Evolutionary conservation across 35 echinoderm and acorn worm genomes (phyloP).

Genomic region (Heliocidaris erythrogramma): DNA sequence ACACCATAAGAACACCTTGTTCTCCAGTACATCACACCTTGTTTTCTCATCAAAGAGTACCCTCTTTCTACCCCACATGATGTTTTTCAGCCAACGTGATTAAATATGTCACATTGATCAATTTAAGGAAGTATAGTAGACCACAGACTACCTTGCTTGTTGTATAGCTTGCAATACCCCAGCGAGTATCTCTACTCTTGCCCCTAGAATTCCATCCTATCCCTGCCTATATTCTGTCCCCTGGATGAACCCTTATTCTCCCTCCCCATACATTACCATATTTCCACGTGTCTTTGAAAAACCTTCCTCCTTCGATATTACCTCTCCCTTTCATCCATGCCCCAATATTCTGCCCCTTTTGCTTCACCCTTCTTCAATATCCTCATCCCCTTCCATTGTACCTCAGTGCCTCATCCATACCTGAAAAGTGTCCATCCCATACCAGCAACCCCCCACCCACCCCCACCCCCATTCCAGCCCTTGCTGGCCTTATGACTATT

Average conservation of each 20-base stretch:
- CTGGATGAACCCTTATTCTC: not conserved
- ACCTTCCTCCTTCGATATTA: no score
- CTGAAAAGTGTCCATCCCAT: not conserved
- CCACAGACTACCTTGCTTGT: not conserved
- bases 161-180: not conserved
- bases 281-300: no score
- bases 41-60: not conserved
- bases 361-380: not conserved
- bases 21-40: not conserved
- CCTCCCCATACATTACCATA: not conserved
- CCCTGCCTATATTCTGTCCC: not conserved
- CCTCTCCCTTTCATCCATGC: no score
- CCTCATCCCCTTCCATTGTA: not conserved
- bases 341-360: not conserved
- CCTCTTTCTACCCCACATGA: not conserved
- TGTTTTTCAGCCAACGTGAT: not conserved
- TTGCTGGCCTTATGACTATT: not conserved
- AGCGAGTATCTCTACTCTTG: not conserved
- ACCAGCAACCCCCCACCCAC: not conserved
- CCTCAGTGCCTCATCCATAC: not conserved
- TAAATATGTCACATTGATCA: not conserved
- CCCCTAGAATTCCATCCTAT: not conserved
- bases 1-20: not conserved
- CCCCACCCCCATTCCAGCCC: not conserved
- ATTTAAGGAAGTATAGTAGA: not conserved